Base-by-base conservation (phyloP, 1,140 invertebrate species). In the Rhagoletis pomonella region DNA sequence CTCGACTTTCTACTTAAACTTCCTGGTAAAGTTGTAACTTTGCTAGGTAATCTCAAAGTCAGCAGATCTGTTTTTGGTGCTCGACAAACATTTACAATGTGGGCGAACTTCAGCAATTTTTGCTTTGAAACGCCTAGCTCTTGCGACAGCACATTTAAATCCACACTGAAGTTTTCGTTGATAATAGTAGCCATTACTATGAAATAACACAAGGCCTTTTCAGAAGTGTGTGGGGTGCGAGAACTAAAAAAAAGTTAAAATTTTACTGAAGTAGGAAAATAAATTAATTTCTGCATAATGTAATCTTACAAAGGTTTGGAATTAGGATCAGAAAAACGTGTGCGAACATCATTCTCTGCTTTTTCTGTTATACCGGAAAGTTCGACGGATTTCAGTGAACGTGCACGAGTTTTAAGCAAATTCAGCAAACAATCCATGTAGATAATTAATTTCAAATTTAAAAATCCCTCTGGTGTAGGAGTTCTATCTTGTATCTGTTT, bases 191-290 rank as follows among this genome's bases (percentile, higher is more conserved):
- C 88, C 19, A 93, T 84, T 2, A 93, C 92, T 88, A 93, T 93
- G n/a, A 91, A 93, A 87, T 93, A 90, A 0, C 91, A 91, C 5
- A 93, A 85, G 0, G 91, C 92, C 55, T 93, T 93, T n/a, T 93
- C 92, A 6, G 88, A 90, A 42, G 89, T 90, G 29, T 88, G 90
- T 6, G 86, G 85, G 2, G 92, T 93, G 10, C 92, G 90, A 0
- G 89, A 90, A 42, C 89, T 89, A 81, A 44, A 87, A 87, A 64
- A 50, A 87, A 10, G 87, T 12, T 60, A 59, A 62, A 62, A 29
- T 47, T 12, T 73, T 44, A 73, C 12, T 47, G n/a, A 42, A 64
- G 12, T 39, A 3, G 19, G 1, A 4, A 4, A 39, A 60, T 77
- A 39, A 55, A 62, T 64, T 19, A 64, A 29, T n/a, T 42, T 84